Conservation (phyloP, 2,113 vertebrate species). For the Malurus elegans region DNA sequence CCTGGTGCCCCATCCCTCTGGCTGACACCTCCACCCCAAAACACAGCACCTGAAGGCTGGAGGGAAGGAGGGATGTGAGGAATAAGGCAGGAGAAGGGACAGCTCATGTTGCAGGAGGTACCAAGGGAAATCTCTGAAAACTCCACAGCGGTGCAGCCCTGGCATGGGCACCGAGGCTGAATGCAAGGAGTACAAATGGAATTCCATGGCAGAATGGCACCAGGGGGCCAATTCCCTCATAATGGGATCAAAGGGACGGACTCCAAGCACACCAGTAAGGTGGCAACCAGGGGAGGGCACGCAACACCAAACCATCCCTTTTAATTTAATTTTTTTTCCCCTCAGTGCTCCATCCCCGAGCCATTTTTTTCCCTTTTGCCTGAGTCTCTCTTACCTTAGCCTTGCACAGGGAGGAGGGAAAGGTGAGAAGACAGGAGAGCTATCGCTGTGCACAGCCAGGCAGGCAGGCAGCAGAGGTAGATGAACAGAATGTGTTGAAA, state of each 20-base stretch:
- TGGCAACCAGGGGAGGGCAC: background rate
- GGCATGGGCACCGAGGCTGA: background rate
- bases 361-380: background rate
- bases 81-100: background rate
- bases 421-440: conserved; percentile 46
- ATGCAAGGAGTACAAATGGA: background rate
- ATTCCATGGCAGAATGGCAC: background rate
- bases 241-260: background rate
- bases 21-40: background rate
- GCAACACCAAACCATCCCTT: rapidly evolving
- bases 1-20: rapidly evolving
- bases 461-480: conserved; percentile 60
- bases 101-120: background rate
- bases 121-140: background rate
- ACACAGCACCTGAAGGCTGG: background rate
- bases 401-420: conserved; percentile 1
- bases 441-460: conserved; percentile 48
- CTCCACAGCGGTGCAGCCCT: background rate
- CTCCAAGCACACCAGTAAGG: background rate
- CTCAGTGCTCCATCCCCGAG: background rate
- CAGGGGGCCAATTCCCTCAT: background rate
- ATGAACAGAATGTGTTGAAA: conserved; percentile 58
- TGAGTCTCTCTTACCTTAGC: conserved; percentile 43
- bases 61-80: background rate
- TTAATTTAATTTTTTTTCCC: background rate